Evolutionary conservation across 2,888 invertebrate genomes (phyloP), one percentile per base, ranked within the genome.

Genomic region (Amphimallon solstitiale): DNA sequence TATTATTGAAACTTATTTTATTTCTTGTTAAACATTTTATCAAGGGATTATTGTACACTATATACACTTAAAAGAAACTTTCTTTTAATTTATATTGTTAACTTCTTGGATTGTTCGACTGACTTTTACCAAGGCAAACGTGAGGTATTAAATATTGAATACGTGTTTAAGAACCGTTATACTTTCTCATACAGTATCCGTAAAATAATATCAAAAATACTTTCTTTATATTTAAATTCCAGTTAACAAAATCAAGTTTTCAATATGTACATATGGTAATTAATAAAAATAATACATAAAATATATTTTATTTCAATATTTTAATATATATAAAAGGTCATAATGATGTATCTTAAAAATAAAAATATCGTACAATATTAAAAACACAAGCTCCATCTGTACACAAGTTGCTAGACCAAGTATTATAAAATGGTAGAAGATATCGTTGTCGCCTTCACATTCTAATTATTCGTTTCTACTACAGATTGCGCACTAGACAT

Each of bases 71-170:
- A 40, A 3, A 40, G n/a, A 17, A 45, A 19, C 34, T 34, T 54
- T 54, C 52, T 54, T 63, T 17, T 17, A 10, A 21, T 48, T 46
- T 14, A 34, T 43, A 63, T 64, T 35, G 46, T 46, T 48, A 49
- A 61, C 21, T 61, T 68, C 51, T 61, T 37, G 29, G 10, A 37
- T 7, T 46, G 43, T 9, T 37, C n/a, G 35, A 64, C 54, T 69
- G 64, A 71, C 75, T 75, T 72, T 74, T 73, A 65, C 29, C 75
- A 75, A 75, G 75, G 75, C 73, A 74, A 74, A 67, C 70, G 34
- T 62, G 63, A 61, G 69, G 72, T 68, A 67, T 21, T 51, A 63
- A 69, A 38, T 68, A 70, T 66, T 51, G 65, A 37, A 29, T 14
- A 14, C 34, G 35, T 19, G 19, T 46, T 46, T 37, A 7, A 48